Percentiles rank a stretch among this genome's conserved stretches.
phyloP scores from a whole-genome alignment of 1,140 invertebrate species.

The Physella acuta region DNA sequence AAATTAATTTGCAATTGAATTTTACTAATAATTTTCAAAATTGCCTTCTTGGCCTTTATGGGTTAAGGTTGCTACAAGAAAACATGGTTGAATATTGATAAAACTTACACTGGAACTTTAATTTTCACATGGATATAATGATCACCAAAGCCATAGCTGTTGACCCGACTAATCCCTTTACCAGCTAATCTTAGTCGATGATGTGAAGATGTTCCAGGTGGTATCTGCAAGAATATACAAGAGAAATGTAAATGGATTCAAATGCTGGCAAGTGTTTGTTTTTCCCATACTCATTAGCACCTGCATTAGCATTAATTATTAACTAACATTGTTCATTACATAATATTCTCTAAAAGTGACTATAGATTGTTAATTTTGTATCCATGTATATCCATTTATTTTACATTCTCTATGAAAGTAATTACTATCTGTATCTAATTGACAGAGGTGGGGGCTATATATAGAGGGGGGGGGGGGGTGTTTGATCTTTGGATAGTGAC shows the following conservation, averaged over 20 bases:
- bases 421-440: too few relatives aligned
- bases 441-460: too few relatives aligned
- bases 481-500: too few relatives aligned
- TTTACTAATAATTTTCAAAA: too few relatives aligned
- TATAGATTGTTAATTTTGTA: background rate
- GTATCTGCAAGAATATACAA: slow-evolving; percentile 68
- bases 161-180: slow-evolving; percentile 92
- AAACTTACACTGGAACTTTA: slow-evolving; percentile 65
- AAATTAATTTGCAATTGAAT: too few relatives aligned
- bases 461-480: too few relatives aligned
- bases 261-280: background rate
- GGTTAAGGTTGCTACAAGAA: too few relatives aligned
- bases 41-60: too few relatives aligned
- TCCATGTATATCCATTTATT: background rate
- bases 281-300: background rate
- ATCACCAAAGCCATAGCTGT: slow-evolving; percentile 88
- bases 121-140: slow-evolving; percentile 97
- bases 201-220: slow-evolving; percentile 90
- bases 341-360: background rate
- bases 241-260: background rate
- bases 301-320: background rate
- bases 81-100: too few relatives aligned
- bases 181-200: slow-evolving; percentile 77
- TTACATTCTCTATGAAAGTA: background rate
- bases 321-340: background rate